A percentile compares a stretch with the other conserved stretches of the same genome.
phyloP scores from a whole-genome alignment of 2,888 invertebrate genomes.

The Tenodera sinensis region DNA sequence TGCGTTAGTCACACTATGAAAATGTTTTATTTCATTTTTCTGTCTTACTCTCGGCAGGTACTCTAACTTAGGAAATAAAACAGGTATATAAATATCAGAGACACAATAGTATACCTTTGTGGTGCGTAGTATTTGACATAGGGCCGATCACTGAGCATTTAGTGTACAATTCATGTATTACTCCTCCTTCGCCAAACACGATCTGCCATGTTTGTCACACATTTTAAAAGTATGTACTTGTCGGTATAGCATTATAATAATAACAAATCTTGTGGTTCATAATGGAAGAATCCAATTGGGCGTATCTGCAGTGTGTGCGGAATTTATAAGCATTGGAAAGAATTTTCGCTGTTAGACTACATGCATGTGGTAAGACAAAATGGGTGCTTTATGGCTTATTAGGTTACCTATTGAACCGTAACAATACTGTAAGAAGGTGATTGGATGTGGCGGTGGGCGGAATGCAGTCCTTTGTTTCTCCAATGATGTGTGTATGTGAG shows the following conservation, averaged over 20 bases:
- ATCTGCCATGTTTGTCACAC: not conserved
- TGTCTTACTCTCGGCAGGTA: not conserved
- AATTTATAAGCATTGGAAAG: not conserved
- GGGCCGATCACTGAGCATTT: not conserved
- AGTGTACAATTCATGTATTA: not conserved
- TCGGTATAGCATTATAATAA: not conserved
- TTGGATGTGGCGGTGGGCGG: not conserved
- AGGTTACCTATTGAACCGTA: constrained; percentile 11
- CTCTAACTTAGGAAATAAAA: not conserved
- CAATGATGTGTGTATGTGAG: not conserved
- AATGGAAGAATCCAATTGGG: not conserved
- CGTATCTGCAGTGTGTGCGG: not conserved
- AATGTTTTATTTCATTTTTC: not conserved
- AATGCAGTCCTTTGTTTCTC: constrained; percentile 3
- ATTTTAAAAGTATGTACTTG: not conserved
- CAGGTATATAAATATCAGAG: not conserved
- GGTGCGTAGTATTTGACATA: not conserved
- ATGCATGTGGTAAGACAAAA: not conserved
- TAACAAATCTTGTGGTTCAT: not conserved
- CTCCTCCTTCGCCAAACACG: not conserved
- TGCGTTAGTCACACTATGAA: not conserved
- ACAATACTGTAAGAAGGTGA: constrained; percentile 4
- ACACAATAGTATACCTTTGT: not conserved
- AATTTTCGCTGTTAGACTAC: not conserved
- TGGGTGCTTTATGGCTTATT: constrained; percentile 8